A percentile compares a stretch with the other conserved stretches of the same genome.
Conservation (phyloP, 2,888 invertebrate species). For the Ganaspis brasiliensis region DNA sequence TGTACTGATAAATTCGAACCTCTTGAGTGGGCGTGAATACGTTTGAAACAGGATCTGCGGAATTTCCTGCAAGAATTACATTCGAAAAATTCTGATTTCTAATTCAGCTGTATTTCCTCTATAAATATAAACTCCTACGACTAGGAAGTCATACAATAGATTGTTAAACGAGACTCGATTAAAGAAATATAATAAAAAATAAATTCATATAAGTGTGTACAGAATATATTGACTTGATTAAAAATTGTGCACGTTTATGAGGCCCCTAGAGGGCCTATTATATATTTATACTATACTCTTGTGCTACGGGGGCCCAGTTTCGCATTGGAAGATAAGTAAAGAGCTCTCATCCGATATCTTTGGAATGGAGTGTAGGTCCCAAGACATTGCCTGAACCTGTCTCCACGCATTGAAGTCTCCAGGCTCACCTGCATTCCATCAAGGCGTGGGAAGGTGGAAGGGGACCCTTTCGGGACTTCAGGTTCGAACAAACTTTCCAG, state of each 20-base stretch:
- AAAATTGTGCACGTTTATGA: too few species aligned
- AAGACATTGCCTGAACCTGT: constrained; percentile 78
- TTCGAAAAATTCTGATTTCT: neutral
- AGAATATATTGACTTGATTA: too few species aligned
- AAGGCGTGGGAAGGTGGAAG: constrained; percentile 63
- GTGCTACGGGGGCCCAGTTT: constrained; percentile 47
- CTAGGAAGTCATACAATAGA: neutral
- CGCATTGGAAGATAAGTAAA: constrained; percentile 32
- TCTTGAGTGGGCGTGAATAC: constrained; percentile 61
- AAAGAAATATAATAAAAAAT: too few species aligned
- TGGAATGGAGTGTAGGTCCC: constrained; percentile 78
- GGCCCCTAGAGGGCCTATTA: too few species aligned
- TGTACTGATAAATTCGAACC: neutral
- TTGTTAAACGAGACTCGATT: neutral
- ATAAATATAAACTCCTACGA: neutral
- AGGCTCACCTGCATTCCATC: constrained; percentile 79
- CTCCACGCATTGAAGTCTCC: constrained; percentile 78
- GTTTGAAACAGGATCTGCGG: constrained; percentile 61
- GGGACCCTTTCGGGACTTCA: constrained; percentile 68
- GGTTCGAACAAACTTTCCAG: constrained; percentile 58
- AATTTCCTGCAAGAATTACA: constrained; percentile 49
- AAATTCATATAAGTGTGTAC: too few species aligned
- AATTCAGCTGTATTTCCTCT: neutral
- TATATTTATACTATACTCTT: too few species aligned
- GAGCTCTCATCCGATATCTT: constrained; percentile 75